Evolutionary conservation across 2,797 vertebrate species (phyloP).

Genomic region (Taenioides sp.): DNA sequence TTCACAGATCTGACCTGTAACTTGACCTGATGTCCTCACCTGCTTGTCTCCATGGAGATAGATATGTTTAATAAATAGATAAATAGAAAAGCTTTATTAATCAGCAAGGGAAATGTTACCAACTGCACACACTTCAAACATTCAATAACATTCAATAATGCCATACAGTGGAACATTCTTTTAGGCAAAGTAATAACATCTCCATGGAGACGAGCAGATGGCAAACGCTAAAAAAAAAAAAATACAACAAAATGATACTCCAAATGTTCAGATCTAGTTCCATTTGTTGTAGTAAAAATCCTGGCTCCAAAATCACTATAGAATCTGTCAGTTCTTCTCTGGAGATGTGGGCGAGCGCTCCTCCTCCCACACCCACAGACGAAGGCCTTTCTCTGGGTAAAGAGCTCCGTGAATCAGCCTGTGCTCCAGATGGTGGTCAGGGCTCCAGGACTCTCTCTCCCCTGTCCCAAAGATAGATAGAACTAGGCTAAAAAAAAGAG

Average conservation of each 20-base stretch:
- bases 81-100: no score
- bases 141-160: no score
- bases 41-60: no score
- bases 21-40: neutral
- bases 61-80: no score
- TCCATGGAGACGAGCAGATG: no score
- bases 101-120: no score
- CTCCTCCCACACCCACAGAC: neutral
- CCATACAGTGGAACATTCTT: no score
- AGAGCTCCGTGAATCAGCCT: constrained; percentile 6
- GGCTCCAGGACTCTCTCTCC: neutral
- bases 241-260: no score
- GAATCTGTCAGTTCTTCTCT: neutral
- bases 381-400: constrained; percentile 3
- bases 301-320: neutral
- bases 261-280: neutral
- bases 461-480: neutral
- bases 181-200: no score
- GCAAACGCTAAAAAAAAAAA: no score
- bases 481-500: neutral
- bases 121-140: no score
- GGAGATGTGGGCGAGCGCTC: neutral
- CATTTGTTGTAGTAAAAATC: neutral
- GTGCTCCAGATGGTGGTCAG: neutral
- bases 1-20: no score